phyloP scores from a whole-genome alignment of 2,888 invertebrate genomes.

The Panorpa germanica region DNA sequence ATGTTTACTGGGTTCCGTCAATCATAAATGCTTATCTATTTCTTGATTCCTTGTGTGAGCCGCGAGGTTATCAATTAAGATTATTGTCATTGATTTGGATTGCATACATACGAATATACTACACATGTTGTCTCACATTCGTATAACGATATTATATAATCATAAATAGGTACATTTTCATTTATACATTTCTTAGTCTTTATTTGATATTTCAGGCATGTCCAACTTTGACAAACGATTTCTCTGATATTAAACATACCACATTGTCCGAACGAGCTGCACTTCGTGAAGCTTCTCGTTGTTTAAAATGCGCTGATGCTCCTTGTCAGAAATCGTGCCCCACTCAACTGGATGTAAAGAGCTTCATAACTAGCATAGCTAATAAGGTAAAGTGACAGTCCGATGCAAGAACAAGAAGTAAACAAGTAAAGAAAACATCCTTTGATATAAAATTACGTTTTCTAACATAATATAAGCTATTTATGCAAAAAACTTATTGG shows the following conservation, averaged over 20 bases:
- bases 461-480: background rate
- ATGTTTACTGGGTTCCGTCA: too few relatives aligned
- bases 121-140: too few relatives aligned
- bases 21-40: too few relatives aligned
- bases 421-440: too few relatives aligned
- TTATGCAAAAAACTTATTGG: slow-evolving; percentile 1
- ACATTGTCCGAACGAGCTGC: slow-evolving; percentile 93
- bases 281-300: slow-evolving; percentile 70
- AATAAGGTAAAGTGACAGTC: slow-evolving; percentile 73
- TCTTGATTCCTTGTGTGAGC: too few relatives aligned
- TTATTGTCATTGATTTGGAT: too few relatives aligned
- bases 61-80: too few relatives aligned
- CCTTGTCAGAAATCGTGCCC: slow-evolving; percentile 98
- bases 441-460: slow-evolving; percentile 3
- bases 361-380: slow-evolving; percentile 90
- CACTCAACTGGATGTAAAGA: slow-evolving; percentile 91
- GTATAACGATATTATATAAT: too few relatives aligned
- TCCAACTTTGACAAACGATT: slow-evolving; percentile 61
- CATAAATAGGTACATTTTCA: too few relatives aligned
- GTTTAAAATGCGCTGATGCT: slow-evolving; percentile 86
- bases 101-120: background rate
- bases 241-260: slow-evolving; percentile 94
- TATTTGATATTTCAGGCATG: slow-evolving; percentile 39
- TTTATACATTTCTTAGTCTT: too few relatives aligned
- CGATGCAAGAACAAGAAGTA: too few relatives aligned